Evolutionary conservation across 2,113 vertebrate species (phyloP).

Genomic region (Istiophorus platypterus): DNA sequence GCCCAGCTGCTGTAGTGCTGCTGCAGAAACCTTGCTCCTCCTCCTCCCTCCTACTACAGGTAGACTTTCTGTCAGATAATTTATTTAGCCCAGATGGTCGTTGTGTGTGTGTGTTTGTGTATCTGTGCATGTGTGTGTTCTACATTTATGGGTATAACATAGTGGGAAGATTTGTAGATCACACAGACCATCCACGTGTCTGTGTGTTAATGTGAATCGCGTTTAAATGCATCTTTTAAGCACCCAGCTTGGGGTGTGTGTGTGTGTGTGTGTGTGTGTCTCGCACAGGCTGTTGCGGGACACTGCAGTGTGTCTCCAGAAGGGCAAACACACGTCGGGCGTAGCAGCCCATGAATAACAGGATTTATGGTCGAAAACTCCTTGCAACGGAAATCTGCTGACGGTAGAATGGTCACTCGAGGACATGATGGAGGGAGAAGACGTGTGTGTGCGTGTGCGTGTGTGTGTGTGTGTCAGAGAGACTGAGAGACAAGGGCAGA

Average conservation of each 20-base stretch:
- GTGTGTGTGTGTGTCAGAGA: not conserved
- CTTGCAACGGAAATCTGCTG: conserved; percentile 47
- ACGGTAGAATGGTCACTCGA: conserved; percentile 36
- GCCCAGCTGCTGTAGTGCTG: conserved; percentile 40
- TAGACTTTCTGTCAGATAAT: conserved; percentile 39
- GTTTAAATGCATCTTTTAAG: not conserved
- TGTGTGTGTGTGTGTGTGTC: not conserved
- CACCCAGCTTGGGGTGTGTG: not conserved
- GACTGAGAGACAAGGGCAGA: conserved; percentile 42
- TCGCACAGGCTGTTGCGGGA: not conserved
- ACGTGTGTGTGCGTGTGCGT: not conserved
- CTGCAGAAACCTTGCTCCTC: conserved; percentile 22
- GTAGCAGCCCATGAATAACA: conserved; percentile 49
- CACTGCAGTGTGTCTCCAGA: conserved; percentile 40
- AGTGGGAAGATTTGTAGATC: no score
- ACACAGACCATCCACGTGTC: no score
- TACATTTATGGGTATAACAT: not conserved
- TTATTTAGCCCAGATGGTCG: conserved; percentile 45
- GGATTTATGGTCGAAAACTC: conserved; percentile 42
- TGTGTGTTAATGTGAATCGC: not conserved
- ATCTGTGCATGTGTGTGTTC: no score
- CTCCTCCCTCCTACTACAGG: conserved; percentile 30
- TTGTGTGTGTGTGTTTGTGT: not conserved
- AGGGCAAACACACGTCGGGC: conserved; percentile 12
- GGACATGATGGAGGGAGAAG: conserved; percentile 12